Conservation (phyloP, 1,140 invertebrate species). For the Palaemon carinicauda region DNA sequence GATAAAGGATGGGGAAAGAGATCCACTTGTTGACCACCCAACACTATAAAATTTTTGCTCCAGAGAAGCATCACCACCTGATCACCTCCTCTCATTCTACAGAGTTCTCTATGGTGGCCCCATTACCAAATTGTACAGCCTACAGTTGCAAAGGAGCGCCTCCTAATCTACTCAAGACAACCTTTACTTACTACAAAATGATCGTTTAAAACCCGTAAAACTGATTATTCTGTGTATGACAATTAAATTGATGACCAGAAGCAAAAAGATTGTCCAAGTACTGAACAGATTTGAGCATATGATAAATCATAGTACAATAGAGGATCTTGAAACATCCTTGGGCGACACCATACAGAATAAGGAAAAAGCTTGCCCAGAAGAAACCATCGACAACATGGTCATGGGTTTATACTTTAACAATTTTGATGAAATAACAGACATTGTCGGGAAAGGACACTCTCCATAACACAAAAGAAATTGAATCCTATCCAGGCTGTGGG, state of each 20-base stretch:
- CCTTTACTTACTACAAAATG: neutral
- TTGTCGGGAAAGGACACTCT: neutral
- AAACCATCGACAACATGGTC: neutral
- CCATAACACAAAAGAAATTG: too few relatives aligned
- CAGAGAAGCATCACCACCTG: neutral
- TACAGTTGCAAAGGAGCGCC: neutral
- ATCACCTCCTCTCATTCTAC: too few relatives aligned
- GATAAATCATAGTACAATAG: neutral
- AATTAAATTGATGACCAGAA: constrained; percentile 17
- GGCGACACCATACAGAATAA: neutral
- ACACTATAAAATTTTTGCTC: neutral
- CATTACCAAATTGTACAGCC: neutral
- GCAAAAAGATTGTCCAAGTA: neutral
- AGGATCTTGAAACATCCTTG: constrained; percentile 7
- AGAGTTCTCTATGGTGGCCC: neutral
- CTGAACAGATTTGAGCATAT: neutral
- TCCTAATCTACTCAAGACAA: neutral
- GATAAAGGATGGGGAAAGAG: too few relatives aligned
- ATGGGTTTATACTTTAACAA: neutral
- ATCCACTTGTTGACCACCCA: too few relatives aligned
- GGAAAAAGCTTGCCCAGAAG: neutral
- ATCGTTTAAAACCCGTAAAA: neutral
- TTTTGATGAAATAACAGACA: constrained; percentile 17
- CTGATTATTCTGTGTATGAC: neutral
- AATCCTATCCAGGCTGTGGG: too few relatives aligned